Evolutionary conservation across 2,113 vertebrate genomes (phyloP).

Genomic region (Copsychus sechellarum): DNA sequence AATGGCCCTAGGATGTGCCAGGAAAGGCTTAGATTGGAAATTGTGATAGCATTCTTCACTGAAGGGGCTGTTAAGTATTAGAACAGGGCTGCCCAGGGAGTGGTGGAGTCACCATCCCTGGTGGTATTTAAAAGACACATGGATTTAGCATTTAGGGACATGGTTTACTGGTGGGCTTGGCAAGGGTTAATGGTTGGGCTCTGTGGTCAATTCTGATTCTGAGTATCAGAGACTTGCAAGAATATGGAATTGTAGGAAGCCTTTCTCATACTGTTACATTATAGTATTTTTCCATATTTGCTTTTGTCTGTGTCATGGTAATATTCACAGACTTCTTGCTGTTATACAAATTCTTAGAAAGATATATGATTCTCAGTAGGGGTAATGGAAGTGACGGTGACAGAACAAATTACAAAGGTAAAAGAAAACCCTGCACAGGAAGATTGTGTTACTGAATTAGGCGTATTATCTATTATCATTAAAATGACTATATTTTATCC

Average conservation of each 20-base stretch:
- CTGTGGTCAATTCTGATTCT: background rate
- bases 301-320: background rate
- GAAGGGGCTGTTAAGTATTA: background rate
- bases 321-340: background rate
- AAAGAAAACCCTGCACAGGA: background rate
- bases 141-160: background rate
- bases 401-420: background rate
- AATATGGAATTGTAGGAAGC: background rate
- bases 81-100: background rate
- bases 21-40: background rate
- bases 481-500: background rate
- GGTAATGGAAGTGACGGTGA: background rate
- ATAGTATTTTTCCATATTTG: background rate
- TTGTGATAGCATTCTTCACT: background rate
- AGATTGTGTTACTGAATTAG: background rate
- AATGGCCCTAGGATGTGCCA: background rate
- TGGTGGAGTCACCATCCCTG: background rate
- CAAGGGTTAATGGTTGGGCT: background rate
- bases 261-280: background rate
- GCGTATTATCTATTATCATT: conserved; percentile 9
- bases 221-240: background rate
- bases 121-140: background rate
- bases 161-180: background rate
- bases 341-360: background rate
- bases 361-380: background rate